Conservation (phyloP, 2,113 vertebrate genomes). For the Syngnathus floridae region DNA sequence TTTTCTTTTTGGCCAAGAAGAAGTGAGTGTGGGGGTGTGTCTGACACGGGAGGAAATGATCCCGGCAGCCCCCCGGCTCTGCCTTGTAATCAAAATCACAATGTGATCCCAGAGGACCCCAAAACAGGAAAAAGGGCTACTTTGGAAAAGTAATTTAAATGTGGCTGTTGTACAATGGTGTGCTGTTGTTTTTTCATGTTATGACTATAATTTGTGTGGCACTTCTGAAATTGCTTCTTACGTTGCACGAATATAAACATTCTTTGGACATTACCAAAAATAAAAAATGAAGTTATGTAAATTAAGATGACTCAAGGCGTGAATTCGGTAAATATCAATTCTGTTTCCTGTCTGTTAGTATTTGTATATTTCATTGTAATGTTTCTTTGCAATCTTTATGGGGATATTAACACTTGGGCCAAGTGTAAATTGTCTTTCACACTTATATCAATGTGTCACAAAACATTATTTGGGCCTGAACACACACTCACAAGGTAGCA, state of each 20-base stretch:
- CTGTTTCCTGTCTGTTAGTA: neutral
- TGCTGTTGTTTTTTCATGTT: constrained; percentile 33
- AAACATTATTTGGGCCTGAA: constrained; percentile 1
- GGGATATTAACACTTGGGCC: neutral
- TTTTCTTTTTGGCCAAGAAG: constrained; percentile 21
- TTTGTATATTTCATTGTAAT: neutral
- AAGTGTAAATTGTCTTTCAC: neutral
- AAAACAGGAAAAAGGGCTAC: constrained; percentile 28
- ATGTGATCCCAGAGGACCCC: constrained; percentile 47
- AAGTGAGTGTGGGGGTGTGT: constrained; percentile 1
- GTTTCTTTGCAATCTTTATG: neutral
- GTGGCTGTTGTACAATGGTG: constrained; percentile 30
- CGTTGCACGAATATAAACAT: neutral
- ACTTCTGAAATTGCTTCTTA: neutral
- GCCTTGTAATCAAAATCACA: constrained; percentile 65
- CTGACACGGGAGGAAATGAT: constrained; percentile 45
- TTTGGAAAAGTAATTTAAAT: constrained; percentile 47
- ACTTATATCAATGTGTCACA: constrained; percentile 10
- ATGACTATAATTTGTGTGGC: neutral
- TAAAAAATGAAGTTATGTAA: too few relatives aligned
- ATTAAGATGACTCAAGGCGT: neutral
- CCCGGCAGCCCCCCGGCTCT: constrained; percentile 36
- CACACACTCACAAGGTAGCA: neutral
- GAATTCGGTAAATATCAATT: neutral
- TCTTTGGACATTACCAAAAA: too few relatives aligned